Base-by-base conservation (phyloP, 2,113 vertebrate species). In the Syngnathus typhle region DNA sequence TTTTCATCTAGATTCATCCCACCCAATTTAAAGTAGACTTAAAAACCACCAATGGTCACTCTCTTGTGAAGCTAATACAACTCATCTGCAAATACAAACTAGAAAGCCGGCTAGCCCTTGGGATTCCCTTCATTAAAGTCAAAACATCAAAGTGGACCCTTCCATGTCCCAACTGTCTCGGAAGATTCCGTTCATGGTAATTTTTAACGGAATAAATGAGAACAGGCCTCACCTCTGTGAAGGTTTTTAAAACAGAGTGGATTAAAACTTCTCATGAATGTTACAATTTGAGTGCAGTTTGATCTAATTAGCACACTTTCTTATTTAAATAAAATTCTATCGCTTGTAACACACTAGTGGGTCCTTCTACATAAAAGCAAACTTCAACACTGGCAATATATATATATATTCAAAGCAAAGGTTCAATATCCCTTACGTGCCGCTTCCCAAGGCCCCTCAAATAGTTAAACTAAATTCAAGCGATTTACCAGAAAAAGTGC, bases 61-160 rank as follows among this genome's bases (percentile, higher is more conserved):
- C 12, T 19, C 32, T 9, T 13, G 4, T 23, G 39, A 56, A 47
- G 9, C 8, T 6, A 49, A 54, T 1, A 54, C 18, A 16, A 7
- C 16, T 68, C 10, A n/a, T 56, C 19, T 23, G 32, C 41, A 56
- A 56, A 56, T 32, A 56, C 23, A 56, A 56, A 54, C 21, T 54
- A 54, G n/a, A 23, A 54, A 54, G 10, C n/a, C 1, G 21, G 10
- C n/a, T 1, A 12, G 10, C 52, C 52, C n/a, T 21, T 1, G 8
- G 21, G 52, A 54, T 54, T 54, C 11, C 52, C 21, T 54, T 54
- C 54, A 56, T 56, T 32, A 15, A 56, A 54, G 52, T 54, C 52
- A 54, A 68, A 59, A 68, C 21, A 39, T n/a, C 6, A 60, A 60
- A 71, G 32, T 65, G 27, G 16, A 49, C 5, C 6, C 13, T 32